A percentile compares a stretch with the other conserved stretches of the same genome.
Evolutionary conservation across 2,888 invertebrate genomes (phyloP).

Genomic region (Emesis russula): DNA sequence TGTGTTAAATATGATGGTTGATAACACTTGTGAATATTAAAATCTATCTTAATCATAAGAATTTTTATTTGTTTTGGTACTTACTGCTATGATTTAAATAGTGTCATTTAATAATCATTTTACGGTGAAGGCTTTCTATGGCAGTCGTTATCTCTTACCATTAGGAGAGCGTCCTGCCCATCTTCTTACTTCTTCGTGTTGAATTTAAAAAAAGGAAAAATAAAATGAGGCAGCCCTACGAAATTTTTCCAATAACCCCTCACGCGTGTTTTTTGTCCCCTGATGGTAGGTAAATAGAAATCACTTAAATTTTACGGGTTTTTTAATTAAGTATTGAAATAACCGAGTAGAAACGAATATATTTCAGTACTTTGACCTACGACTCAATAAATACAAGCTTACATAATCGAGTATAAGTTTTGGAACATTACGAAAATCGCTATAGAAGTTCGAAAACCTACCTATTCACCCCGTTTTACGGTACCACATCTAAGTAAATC

Average conservation of each 20-base stretch:
- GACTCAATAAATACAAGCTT: conserved; percentile 20
- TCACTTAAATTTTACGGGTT: conserved; percentile 19
- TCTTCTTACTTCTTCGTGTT: too few relatives aligned
- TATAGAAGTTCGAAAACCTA: conserved; percentile 4
- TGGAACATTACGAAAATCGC: background rate
- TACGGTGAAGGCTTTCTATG: too few relatives aligned
- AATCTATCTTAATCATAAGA: background rate
- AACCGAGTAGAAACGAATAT: conserved; percentile 7
- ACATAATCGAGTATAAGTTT: background rate
- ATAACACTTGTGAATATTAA: background rate
- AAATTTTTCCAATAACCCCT: background rate
- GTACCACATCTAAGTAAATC: too few relatives aligned
- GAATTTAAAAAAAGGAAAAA: background rate
- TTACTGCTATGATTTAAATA: background rate
- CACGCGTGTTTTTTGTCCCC: conserved; percentile 17
- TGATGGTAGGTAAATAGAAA: conserved; percentile 31
- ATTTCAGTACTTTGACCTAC: conserved; percentile 18
- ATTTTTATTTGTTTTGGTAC: background rate
- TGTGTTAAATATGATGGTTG: too few relatives aligned
- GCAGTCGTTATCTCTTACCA: too few relatives aligned
- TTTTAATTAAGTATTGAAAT: conserved; percentile 1
- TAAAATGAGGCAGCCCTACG: conserved; percentile 10
- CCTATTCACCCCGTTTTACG: conserved; percentile 27
- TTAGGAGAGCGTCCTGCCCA: too few relatives aligned
- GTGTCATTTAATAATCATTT: background rate